These are phyloP conservation scores for Netelia inedita DNA, from an alignment of 2,888 invertebrate species.

Conservation along the genomic window DNA sequence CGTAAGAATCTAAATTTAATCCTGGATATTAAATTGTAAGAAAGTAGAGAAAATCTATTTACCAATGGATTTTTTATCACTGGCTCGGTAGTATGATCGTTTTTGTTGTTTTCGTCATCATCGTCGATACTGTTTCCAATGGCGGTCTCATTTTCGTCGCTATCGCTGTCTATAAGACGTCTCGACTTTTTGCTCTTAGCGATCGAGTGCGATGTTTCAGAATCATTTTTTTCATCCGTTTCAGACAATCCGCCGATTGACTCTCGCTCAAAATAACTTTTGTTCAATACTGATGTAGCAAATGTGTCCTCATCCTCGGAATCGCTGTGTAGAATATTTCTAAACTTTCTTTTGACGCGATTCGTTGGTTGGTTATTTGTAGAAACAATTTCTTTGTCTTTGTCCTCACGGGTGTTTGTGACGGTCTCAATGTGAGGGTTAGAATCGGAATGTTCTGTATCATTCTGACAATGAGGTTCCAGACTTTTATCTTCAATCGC, in stretches of 20 bases:
- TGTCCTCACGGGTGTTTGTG: constrained; percentile 2
- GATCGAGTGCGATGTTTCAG: constrained; percentile 5
- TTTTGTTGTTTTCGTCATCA: background rate
- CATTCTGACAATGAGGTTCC: background rate
- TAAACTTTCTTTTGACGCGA: constrained; percentile 44
- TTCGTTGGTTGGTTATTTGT: background rate
- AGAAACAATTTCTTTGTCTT: constrained; percentile 34
- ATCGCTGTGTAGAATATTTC: constrained; percentile 74
- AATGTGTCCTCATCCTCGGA: constrained; percentile 72
- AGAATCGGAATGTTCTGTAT: constrained; percentile 1
- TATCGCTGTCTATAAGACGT: constrained; percentile 60
- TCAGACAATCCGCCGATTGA: background rate
- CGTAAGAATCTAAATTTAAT: too few relatives aligned
- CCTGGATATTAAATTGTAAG: too few relatives aligned
- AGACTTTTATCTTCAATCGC: background rate
- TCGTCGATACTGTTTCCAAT: constrained; percentile 16
- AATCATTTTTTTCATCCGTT: background rate
- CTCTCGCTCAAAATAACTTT: constrained; percentile 33
- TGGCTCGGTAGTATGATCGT: background rate
- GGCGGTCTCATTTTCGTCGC: constrained; percentile 45
- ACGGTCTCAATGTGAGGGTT: background rate
- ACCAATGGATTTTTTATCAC: constrained; percentile 20
- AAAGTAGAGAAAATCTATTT: background rate
- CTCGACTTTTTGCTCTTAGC: constrained; percentile 38
- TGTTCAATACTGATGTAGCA: constrained; percentile 16